phyloP scores from a whole-genome alignment of 2,113 vertebrate genomes.

The Hypomesus transpacificus region DNA sequence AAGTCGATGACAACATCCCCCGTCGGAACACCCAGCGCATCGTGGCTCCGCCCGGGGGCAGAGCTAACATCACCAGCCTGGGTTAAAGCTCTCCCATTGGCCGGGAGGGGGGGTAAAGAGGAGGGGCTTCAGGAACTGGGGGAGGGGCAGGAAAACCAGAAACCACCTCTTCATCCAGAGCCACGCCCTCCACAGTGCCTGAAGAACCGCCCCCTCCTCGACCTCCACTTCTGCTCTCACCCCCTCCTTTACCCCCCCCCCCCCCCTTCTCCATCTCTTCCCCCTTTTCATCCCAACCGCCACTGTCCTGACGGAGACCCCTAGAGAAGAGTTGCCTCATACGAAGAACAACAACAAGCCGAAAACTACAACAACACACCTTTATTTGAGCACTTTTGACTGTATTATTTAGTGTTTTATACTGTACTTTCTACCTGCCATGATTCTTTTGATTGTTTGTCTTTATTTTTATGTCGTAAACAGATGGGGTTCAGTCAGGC shows the following conservation, averaged over 20 bases:
- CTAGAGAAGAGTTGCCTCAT: slow-evolving; percentile 63
- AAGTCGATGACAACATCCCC: slow-evolving; percentile 91
- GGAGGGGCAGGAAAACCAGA: slow-evolving; percentile 55
- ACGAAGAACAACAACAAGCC: slow-evolving; percentile 50
- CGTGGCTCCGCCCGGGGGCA: slow-evolving; percentile 91
- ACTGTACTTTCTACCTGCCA: slow-evolving; percentile 57
- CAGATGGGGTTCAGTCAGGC: slow-evolving; percentile 48
- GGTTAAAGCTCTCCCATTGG: slow-evolving; percentile 73
- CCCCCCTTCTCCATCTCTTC: slow-evolving; percentile 5
- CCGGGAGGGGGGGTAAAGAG: slow-evolving; percentile 52
- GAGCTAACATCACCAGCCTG: slow-evolving; percentile 98
- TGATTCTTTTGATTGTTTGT: slow-evolving; percentile 48
- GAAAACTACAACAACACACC: slow-evolving; percentile 47
- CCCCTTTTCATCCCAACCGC: slow-evolving; percentile 5
- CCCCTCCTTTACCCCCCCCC: slow-evolving; percentile 4
- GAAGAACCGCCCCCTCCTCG: slow-evolving; percentile 32
- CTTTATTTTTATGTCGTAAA: slow-evolving; percentile 51
- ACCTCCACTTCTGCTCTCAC: slow-evolving; percentile 11
- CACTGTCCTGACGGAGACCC: slow-evolving; percentile 53
- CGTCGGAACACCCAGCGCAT: slow-evolving; percentile 96
- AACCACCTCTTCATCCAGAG: slow-evolving; percentile 43
- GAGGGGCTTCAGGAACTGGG: slow-evolving; percentile 38
- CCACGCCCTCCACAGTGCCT: slow-evolving; percentile 68
- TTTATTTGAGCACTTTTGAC: slow-evolving; percentile 73
- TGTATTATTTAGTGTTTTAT: slow-evolving; percentile 66